A percentile compares a stretch with the other conserved stretches of the same genome.
phyloP scores from a whole-genome alignment of 1,140 invertebrate genomes.

The Drosophila virilis region DNA sequence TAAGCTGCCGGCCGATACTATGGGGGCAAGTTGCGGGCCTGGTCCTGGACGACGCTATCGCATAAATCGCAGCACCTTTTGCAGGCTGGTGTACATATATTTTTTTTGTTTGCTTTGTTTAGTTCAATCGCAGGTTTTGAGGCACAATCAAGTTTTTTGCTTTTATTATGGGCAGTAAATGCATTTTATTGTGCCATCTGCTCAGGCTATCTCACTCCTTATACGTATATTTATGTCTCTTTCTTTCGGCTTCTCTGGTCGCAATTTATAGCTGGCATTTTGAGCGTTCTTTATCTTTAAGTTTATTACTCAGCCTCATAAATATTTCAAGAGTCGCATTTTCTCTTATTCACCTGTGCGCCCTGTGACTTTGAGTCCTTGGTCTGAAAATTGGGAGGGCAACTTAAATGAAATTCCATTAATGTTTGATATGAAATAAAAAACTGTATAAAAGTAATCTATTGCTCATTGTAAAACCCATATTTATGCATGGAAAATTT shows the following conservation, averaged over 20 bases:
- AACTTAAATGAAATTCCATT: slow-evolving; percentile 11
- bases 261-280: slow-evolving; percentile 68
- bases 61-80: slow-evolving; percentile 64
- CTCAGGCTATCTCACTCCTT: slow-evolving; percentile 27
- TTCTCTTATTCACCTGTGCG: slow-evolving; percentile 55
- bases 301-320: slow-evolving; percentile 64
- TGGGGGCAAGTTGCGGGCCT: slow-evolving; percentile 22
- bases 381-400: not conserved
- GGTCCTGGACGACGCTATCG: slow-evolving; percentile 40
- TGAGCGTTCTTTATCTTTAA: slow-evolving; percentile 62
- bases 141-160: slow-evolving; percentile 75
- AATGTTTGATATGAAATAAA: slow-evolving; percentile 3
- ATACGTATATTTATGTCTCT: slow-evolving; percentile 17
- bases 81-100: slow-evolving; percentile 5
- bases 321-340: slow-evolving; percentile 64
- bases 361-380: slow-evolving; percentile 6
- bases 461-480: slow-evolving; percentile 1
- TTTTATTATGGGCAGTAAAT: slow-evolving; percentile 70
- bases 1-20: slow-evolving; percentile 14
- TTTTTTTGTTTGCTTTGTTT: slow-evolving; percentile 23
- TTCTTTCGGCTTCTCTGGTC: not conserved
- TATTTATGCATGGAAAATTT: not conserved
- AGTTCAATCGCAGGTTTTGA: slow-evolving; percentile 57
- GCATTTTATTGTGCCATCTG: slow-evolving; percentile 65
- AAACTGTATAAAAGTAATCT: not conserved